Base-by-base conservation (phyloP, 2,113 vertebrate species). In the Oreochromis niloticus region DNA sequence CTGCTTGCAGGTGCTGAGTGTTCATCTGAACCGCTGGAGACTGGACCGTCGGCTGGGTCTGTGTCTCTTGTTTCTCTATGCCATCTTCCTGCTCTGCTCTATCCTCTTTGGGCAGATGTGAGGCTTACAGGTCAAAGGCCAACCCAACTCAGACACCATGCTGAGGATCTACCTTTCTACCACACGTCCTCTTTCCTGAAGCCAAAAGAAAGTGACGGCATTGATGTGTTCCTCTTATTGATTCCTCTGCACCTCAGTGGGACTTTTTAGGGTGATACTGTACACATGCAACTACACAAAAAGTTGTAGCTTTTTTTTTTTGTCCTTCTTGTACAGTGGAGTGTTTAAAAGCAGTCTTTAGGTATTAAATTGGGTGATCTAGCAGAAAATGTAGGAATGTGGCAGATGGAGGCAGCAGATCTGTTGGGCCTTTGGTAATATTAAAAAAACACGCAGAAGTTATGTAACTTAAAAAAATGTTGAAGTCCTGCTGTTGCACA, bases 21-120 rank as follows among this genome's bases (percentile, higher is more conserved):
- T 97, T 48, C 95, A 97, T 71, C 93, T 97, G 88, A 97, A 97
- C 91, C 95, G 90, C 88, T 97, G 97, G 97, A 96, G 88, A 95
- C 94, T 97, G 91, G 96, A 97, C 88, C 95, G 95, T 11, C 94
- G 95, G 48, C 88, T 97, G 85, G 97, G 97, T 55, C 79, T 97
- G 66, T 93, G 96, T 7, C 93, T 96, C 10, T 3, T 97, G 90
- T 91, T 95, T 41, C 96, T 97, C 75, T 97, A 97, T 84, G 91
- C 95, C 73, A 91, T 97, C 90, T 97, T 97, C 92, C 94, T 97
- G 52, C 95, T 96, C 92, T 96, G 94, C 94, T 96, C 96, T 91
- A 96, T 97, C 91, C 85, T 97, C 82, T 96, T 97, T 14, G 96
- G 96, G 30, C 96, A 96, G 90, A 96, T 97, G 94, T 97, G 95